phyloP scores from a whole-genome alignment of 2,113 vertebrate genomes.

The Egretta garzetta region DNA sequence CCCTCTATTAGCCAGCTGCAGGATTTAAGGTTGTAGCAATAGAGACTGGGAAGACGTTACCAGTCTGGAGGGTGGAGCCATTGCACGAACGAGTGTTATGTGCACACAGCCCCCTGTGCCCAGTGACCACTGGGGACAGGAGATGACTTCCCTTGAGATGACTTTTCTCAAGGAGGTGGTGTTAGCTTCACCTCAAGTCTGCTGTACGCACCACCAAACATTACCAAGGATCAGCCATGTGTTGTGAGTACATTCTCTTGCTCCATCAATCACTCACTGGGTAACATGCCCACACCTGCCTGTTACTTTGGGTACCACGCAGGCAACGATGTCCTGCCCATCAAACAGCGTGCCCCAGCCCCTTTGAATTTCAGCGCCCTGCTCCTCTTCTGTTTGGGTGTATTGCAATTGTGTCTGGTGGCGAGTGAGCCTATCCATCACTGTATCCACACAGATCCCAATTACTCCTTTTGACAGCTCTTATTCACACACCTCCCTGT shows the following conservation, averaged over 20 bases:
- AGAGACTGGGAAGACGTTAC: not conserved
- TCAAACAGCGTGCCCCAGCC: not conserved
- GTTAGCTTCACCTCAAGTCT: not conserved
- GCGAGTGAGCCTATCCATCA: not conserved
- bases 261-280: not conserved
- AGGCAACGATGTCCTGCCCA: not conserved
- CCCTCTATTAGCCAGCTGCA: not conserved
- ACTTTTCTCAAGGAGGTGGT: not conserved
- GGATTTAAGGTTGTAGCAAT: not conserved
- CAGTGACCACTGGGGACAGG: not conserved
- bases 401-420: not conserved
- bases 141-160: not conserved
- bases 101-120: not conserved
- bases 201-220: fast-evolving
- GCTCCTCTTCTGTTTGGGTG: not conserved
- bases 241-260: not conserved
- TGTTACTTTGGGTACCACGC: not conserved
- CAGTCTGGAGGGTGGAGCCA: not conserved
- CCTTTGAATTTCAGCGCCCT: not conserved
- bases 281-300: not conserved
- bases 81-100: not conserved
- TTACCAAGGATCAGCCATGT: not conserved
- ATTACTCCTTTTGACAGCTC: slow-evolving; percentile 53
- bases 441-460: slow-evolving; percentile 19
- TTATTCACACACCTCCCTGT: slow-evolving; percentile 15